phyloP scores from a whole-genome alignment of 2,888 invertebrate species.

The Oscheius sp. region DNA sequence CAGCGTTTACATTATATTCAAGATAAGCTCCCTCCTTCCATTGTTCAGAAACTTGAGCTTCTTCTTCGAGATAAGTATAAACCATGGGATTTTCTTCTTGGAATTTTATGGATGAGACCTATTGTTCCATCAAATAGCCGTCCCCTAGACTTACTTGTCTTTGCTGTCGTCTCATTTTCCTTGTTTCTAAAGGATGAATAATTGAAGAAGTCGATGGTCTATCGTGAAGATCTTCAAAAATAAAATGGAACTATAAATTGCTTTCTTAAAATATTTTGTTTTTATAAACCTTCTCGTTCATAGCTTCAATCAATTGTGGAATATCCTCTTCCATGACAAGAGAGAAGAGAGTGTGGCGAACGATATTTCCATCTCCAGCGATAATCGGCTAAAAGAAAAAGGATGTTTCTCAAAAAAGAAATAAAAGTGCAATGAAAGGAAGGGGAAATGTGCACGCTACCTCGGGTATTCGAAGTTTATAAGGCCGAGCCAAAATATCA shows the following conservation, averaged over 20 bases:
- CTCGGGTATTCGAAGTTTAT: constrained; percentile 1
- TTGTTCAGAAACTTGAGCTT: constrained; percentile 33
- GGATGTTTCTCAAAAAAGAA: not conserved
- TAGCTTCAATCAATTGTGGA: constrained; percentile 56
- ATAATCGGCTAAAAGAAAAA: constrained; percentile 37
- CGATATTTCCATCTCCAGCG: constrained; percentile 56
- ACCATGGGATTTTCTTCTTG: constrained; percentile 45
- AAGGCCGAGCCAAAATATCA: constrained; percentile 16
- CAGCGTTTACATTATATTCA: constrained; percentile 27
- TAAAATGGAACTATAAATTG: constrained; percentile 43
- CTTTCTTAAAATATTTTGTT: too few species aligned
- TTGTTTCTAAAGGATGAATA: constrained; percentile 36
- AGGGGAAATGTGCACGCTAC: not conserved
- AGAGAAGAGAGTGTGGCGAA: constrained; percentile 58
- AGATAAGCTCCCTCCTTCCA: constrained; percentile 45
- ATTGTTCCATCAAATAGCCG: too few species aligned
- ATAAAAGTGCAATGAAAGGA: not conserved
- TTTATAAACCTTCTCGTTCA: constrained; percentile 54
- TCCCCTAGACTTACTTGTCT: constrained; percentile 34
- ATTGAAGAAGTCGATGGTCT: constrained; percentile 47
- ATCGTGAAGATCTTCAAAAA: constrained; percentile 48
- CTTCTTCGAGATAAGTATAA: constrained; percentile 56
- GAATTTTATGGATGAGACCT: constrained; percentile 45
- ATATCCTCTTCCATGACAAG: constrained; percentile 60
- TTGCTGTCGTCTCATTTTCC: constrained; percentile 35